phyloP scores from a whole-genome alignment of 2,113 vertebrate genomes.

The Anthoscopus minutus region DNA sequence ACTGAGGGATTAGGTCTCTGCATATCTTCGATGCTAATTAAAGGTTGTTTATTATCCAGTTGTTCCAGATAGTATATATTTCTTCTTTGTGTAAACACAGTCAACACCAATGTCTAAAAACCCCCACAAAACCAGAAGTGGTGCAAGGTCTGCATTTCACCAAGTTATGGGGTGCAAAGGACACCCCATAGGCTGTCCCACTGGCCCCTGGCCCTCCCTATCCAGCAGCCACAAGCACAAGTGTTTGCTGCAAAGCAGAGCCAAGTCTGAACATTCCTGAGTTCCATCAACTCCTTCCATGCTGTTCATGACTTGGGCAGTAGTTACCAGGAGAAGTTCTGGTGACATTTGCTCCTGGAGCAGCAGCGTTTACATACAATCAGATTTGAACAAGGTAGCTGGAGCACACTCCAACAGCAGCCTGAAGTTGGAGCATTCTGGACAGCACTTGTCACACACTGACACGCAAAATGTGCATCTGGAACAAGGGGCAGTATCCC shows the following conservation, averaged over 20 bases:
- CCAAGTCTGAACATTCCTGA: neutral
- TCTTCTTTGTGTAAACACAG: conserved; percentile 21
- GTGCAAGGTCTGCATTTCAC: neutral
- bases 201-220: accelerated
- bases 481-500: neutral
- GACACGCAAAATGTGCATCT: neutral
- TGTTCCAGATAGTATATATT: neutral
- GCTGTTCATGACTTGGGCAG: neutral
- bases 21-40: neutral
- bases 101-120: neutral
- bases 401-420: accelerated
- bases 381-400: neutral
- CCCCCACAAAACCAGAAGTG: neutral
- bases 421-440: neutral
- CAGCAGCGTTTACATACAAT: neutral
- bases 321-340: neutral
- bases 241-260: accelerated
- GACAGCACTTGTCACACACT: neutral
- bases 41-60: neutral
- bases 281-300: accelerated
- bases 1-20: conserved; percentile 3
- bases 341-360: neutral
- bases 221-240: neutral
- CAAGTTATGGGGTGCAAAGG: neutral
- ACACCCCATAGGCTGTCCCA: accelerated